Evolutionary conservation across 2,113 vertebrate genomes (phyloP).

Genomic region (Myotis brandtii): DNA sequence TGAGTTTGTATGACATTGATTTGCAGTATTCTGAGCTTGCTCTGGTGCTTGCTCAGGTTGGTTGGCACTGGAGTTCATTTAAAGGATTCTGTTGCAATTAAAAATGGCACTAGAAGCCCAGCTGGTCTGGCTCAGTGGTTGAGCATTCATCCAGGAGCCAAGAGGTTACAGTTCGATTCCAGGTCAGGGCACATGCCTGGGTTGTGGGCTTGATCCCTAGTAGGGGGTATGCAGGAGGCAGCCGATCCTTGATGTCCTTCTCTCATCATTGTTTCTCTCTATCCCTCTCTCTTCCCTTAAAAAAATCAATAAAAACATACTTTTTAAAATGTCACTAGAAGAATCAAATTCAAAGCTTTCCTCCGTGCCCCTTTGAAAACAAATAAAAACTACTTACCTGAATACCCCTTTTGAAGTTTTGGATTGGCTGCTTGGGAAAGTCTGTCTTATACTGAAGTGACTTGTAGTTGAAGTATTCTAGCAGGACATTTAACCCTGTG

Average conservation of each 20-base stretch:
- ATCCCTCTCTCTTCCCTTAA: too few species aligned
- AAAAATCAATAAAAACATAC: too few species aligned
- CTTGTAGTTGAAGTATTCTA: not conserved
- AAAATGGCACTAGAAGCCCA: not conserved
- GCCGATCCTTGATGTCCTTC: too few species aligned
- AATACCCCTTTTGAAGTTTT: slow-evolving; percentile 10
- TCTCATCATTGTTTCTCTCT: too few species aligned
- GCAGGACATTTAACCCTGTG: not conserved
- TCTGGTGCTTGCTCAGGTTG: not conserved
- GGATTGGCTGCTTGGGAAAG: not conserved
- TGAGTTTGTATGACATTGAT: not conserved
- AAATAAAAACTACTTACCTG: not conserved
- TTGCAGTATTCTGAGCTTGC: not conserved
- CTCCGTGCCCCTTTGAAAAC: not conserved
- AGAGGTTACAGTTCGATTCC: too few species aligned
- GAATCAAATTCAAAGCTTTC: not conserved
- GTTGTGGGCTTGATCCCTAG: too few species aligned
- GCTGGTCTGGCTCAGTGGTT: too few species aligned
- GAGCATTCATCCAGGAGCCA: too few species aligned
- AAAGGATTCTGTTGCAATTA: not conserved
- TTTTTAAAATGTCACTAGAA: not conserved
- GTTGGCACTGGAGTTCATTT: not conserved
- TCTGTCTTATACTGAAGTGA: not conserved
- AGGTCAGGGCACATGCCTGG: too few species aligned
- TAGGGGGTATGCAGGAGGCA: too few species aligned